Evolutionary conservation across 2,113 vertebrate species (phyloP), one percentile per base, ranked within the genome.

Genomic region (Malurus alboscapulatus): DNA sequence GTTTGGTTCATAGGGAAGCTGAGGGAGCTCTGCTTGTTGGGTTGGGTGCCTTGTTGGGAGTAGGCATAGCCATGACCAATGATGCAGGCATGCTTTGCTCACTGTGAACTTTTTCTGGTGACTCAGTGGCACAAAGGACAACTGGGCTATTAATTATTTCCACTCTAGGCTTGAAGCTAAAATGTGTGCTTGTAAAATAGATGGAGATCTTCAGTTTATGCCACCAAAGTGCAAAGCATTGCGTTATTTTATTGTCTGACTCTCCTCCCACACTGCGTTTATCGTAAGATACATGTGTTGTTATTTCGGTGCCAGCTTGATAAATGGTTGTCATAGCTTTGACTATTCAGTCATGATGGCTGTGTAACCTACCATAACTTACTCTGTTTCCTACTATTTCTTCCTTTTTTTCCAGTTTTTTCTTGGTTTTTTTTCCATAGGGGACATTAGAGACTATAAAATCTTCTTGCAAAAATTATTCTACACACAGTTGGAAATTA

Each of bases 311-410:
- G 67, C 67, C 63, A 71, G 40, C 67, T 91, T 94, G 91, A 87
- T 85, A 92, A 91, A 95, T 67, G 44, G 62, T 18, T 91, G 89
- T 89, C 84, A 65, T 67, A 92, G 74, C 62, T 96, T 87, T 94
- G 59, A 94, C 51, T 89, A 29, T 83, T 93, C 78, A 66, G 91
- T 92, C 58, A 69, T 83, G 87, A 91, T 90, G 87, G 34, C 78
- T 90, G n/a, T 85, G 67, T 91, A 92, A 91, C 66, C 30, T 88
- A 54, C 74, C 58, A n/a, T 89, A 85, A 69, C 58, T 82, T 93
- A 48, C 0, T 67, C 76, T 36, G 14, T 68, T 86, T 54, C 69
- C 72, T 73, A 27, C 14, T 66, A 22, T 6, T 50, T 16, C 0
- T 24, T 53, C 20, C 25, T 38, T 13, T 19, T 19, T 65, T 38